A percentile compares a stretch with the other conserved stretches of the same genome.
Conservation (phyloP, 2,888 invertebrate genomes). For the Cybosia mesomella region DNA sequence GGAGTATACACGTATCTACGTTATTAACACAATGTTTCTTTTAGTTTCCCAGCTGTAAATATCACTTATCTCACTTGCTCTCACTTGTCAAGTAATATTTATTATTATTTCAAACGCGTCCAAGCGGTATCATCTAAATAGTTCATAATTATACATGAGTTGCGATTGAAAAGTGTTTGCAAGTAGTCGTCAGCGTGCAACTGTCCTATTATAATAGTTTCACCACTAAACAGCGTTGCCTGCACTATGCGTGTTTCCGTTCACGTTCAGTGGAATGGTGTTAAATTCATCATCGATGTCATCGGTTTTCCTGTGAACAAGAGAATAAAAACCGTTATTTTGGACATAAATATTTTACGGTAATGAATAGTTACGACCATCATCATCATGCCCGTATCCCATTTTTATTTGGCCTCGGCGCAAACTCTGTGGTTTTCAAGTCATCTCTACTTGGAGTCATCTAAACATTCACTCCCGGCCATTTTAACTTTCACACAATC, state of each 20-base stretch:
- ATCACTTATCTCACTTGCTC: constrained; percentile 9
- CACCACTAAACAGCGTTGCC: constrained; percentile 80
- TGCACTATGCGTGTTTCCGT: constrained; percentile 78
- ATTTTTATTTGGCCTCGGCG: too few species aligned
- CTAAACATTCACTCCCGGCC: too few species aligned
- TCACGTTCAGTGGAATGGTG: constrained; percentile 81
- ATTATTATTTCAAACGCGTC: constrained; percentile 10
- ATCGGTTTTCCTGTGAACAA: constrained; percentile 77
- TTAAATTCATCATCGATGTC: constrained; percentile 83
- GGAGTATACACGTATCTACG: neutral
- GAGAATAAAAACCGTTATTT: constrained; percentile 25
- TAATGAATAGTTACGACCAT: neutral
- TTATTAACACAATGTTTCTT: neutral
- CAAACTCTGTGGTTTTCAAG: too few species aligned
- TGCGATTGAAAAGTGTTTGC: constrained; percentile 6
- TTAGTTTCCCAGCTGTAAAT: neutral
- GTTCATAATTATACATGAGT: neutral
- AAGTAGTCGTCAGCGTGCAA: constrained; percentile 49
- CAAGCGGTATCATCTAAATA: constrained; percentile 8
- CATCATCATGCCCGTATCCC: neutral
- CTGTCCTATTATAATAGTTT: constrained; percentile 34
- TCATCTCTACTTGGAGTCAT: too few species aligned
- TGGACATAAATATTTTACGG: neutral
- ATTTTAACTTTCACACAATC: too few species aligned
- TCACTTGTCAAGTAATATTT: neutral